Percentiles rank a stretch among this genome's conserved stretches.
Conservation (phyloP, 2,113 vertebrate genomes). For the Syngnathus typhle region DNA sequence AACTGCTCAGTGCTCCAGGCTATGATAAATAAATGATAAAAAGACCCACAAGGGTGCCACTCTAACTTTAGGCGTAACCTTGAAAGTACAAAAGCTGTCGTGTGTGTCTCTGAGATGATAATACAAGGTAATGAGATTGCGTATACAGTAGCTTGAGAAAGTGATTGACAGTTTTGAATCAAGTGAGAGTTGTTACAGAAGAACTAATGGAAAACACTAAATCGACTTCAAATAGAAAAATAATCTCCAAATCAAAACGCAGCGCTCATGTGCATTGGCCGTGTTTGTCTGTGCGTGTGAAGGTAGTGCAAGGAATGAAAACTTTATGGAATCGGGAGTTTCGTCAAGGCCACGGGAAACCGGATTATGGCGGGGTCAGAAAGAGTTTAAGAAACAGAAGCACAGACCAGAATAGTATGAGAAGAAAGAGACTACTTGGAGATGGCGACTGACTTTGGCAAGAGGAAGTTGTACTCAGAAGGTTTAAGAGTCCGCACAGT, state of each 20-base stretch:
- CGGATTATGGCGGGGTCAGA: conserved; percentile 17
- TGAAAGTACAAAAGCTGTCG: conserved; percentile 25
- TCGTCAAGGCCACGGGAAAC: conserved; percentile 22
- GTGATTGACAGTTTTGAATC: conserved; percentile 33
- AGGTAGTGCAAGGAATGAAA: conserved; percentile 12
- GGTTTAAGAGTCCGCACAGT: conserved; percentile 21
- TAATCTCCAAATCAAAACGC: conserved; percentile 23
- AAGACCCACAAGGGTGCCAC: conserved; percentile 20
- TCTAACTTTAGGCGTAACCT: conserved; percentile 39
- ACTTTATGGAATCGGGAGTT: conserved; percentile 22
- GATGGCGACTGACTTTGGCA: conserved; percentile 19
- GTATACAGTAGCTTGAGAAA: background rate
- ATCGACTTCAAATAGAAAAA: background rate
- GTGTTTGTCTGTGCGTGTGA: conserved; percentile 11
- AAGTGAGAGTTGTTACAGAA: conserved; percentile 28
- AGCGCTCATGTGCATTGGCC: conserved; percentile 25
- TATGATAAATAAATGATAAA: conserved; percentile 7
- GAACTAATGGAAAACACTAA: conserved; percentile 13
- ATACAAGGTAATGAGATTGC: conserved; percentile 12
- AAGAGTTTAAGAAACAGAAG: conserved; percentile 18
- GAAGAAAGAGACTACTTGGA: conserved; percentile 4
- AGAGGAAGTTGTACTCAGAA: conserved; percentile 22
- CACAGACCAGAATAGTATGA: background rate
- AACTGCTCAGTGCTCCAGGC: conserved; percentile 20
- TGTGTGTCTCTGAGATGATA: background rate